A percentile compares a stretch with the other conserved stretches of the same genome.
Evolutionary conservation across 2,888 invertebrate species (phyloP).

Genomic region (Troides aeacus): DNA sequence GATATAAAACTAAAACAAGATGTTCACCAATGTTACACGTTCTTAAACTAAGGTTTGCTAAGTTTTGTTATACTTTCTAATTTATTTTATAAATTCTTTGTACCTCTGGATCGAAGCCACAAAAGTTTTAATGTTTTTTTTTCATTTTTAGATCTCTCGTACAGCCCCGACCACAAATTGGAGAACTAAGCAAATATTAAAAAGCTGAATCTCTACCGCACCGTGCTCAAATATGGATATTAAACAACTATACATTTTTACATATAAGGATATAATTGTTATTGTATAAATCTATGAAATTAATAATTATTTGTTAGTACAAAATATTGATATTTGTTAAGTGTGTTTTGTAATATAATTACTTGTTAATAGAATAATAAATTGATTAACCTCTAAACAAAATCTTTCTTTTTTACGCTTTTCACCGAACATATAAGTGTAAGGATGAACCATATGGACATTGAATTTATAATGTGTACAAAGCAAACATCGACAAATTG

Average conservation of each 20-base stretch:
- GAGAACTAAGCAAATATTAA: slow-evolving; percentile 27
- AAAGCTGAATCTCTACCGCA: slow-evolving; percentile 5
- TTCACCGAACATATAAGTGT: neutral
- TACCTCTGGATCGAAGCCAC: neutral
- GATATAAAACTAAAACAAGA: neutral
- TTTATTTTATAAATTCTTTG: neutral
- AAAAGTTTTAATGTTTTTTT: neutral
- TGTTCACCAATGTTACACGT: neutral
- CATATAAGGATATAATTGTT: no score
- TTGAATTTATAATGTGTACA: neutral
- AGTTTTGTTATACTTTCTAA: neutral
- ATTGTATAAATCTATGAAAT: no score
- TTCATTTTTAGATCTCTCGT: slow-evolving; percentile 43
- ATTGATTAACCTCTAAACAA: neutral
- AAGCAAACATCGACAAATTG: neutral
- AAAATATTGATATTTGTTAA: slow-evolving; percentile 4
- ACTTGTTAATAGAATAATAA: slow-evolving; percentile 12
- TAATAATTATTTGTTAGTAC: neutral
- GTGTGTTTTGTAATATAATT: slow-evolving; percentile 5
- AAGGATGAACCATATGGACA: neutral
- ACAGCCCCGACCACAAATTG: slow-evolving; percentile 38
- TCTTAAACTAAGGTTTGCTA: neutral
- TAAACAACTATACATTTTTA: no score
- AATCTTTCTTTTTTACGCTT: neutral
- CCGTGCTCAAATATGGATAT: slow-evolving; percentile 4